Percentiles rank a stretch among this genome's conserved stretches.
Conservation (phyloP, 2,113 vertebrate species). For the Ahaetulla prasina region DNA sequence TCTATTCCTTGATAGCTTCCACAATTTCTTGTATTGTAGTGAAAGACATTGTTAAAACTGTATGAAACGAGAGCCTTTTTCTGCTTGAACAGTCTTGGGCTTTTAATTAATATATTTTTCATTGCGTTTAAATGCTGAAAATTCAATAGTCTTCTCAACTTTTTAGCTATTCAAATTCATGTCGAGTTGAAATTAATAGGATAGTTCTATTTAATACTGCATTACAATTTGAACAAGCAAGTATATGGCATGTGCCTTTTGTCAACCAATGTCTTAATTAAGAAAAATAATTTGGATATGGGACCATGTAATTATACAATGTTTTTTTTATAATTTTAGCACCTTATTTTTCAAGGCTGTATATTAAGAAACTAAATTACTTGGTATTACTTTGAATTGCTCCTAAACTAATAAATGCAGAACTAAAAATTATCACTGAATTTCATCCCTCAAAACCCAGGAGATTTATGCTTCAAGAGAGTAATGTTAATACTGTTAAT, state of each 20-base stretch:
- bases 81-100: constrained; percentile 36
- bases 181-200: constrained; percentile 31
- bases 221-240: constrained; percentile 38
- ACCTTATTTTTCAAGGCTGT: constrained; percentile 31
- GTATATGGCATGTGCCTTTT: constrained; percentile 33
- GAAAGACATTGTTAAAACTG: constrained; percentile 50
- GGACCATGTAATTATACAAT: constrained; percentile 47
- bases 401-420: constrained; percentile 13
- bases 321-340: constrained; percentile 39
- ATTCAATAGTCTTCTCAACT: constrained; percentile 30
- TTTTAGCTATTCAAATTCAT: constrained; percentile 40
- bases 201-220: constrained; percentile 42
- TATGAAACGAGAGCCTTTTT: constrained; percentile 45
- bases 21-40: constrained; percentile 31
- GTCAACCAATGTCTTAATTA: constrained; percentile 47
- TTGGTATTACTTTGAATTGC: neutral
- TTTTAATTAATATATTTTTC: constrained; percentile 52
- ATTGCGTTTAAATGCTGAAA: constrained; percentile 41
- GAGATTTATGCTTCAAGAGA: neutral
- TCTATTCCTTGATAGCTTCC: constrained; percentile 34
- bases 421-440: neutral
- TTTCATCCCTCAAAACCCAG: neutral
- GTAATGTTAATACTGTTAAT: neutral
- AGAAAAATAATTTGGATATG: constrained; percentile 25
- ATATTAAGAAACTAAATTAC: constrained; percentile 32